Conservation (phyloP, 1,140 invertebrate species). For the Dendroctonus ponderosae region DNA sequence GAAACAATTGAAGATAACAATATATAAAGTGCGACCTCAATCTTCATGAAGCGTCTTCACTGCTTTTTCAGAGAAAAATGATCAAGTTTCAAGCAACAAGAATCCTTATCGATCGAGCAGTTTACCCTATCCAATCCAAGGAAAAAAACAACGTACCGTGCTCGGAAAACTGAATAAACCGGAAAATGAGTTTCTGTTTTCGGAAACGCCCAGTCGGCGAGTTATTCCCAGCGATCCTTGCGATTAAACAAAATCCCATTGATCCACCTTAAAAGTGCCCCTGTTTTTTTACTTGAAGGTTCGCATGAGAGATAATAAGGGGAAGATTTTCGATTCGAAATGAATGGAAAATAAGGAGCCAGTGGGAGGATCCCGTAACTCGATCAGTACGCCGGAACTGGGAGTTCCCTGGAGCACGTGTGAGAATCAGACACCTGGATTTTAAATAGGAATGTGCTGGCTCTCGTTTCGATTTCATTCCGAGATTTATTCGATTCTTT, state of each 20-base stretch:
- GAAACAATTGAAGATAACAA: too few species aligned
- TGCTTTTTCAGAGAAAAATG: not conserved
- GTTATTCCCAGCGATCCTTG: slow-evolving; percentile 26
- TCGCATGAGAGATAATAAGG: slow-evolving; percentile 31
- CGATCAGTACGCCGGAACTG: slow-evolving; percentile 45
- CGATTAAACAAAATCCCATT: slow-evolving; percentile 34
- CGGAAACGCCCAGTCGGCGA: slow-evolving; percentile 12
- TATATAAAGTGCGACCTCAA: too few species aligned
- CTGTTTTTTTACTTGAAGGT: slow-evolving; percentile 21
- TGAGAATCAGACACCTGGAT: slow-evolving; percentile 45
- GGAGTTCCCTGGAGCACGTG: slow-evolving; percentile 45
- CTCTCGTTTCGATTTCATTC: too few species aligned
- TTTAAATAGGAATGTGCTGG: slow-evolving; percentile 14
- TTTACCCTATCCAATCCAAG: not conserved
- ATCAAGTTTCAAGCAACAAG: not conserved
- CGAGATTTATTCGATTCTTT: too few species aligned
- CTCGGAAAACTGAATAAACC: slow-evolving; percentile 17
- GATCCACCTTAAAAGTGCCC: slow-evolving; percentile 26
- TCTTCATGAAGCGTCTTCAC: not conserved
- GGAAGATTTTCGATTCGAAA: slow-evolving; percentile 28
- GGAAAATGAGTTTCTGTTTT: slow-evolving; percentile 34
- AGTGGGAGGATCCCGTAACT: slow-evolving; percentile 41
- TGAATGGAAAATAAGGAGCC: slow-evolving; percentile 32
- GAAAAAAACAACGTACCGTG: not conserved
- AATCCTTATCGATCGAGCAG: not conserved